Evolutionary conservation across 2,888 invertebrate genomes (phyloP).

Genomic region (Dyspetes luteomarginatus): DNA sequence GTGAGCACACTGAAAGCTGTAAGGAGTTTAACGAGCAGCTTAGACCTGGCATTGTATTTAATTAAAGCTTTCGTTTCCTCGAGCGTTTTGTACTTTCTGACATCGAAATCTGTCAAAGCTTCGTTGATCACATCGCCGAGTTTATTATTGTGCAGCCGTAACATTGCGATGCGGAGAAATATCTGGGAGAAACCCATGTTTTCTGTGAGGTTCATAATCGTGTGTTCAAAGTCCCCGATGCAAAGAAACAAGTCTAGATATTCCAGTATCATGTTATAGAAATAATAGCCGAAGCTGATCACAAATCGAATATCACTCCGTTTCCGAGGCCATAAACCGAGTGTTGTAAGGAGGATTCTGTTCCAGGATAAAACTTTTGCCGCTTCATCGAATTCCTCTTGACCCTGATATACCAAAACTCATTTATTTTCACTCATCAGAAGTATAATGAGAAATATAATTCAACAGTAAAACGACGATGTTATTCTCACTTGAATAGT

Average conservation of each 20-base stretch:
- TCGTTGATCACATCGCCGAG: slow-evolving; percentile 72
- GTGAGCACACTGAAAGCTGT: slow-evolving; percentile 72
- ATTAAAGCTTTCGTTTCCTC: slow-evolving; percentile 71
- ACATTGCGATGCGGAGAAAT: slow-evolving; percentile 73
- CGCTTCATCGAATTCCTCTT: slow-evolving; percentile 69
- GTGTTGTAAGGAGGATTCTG: slow-evolving; percentile 67
- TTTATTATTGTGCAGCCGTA: slow-evolving; percentile 71
- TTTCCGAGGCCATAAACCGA: slow-evolving; percentile 76
- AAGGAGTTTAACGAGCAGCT: slow-evolving; percentile 72
- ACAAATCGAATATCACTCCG: slow-evolving; percentile 69
- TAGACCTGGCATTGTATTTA: slow-evolving; percentile 72
- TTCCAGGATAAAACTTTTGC: slow-evolving; percentile 72
- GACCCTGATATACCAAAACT: slow-evolving; percentile 54
- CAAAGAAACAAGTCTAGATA: slow-evolving; percentile 74
- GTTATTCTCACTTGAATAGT: background rate
- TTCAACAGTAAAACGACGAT: background rate
- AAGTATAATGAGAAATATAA: background rate
- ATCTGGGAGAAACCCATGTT: slow-evolving; percentile 76
- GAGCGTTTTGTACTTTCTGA: slow-evolving; percentile 64
- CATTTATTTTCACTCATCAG: background rate
- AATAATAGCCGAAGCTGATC: slow-evolving; percentile 72
- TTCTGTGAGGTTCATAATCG: slow-evolving; percentile 75
- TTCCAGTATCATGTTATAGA: slow-evolving; percentile 74
- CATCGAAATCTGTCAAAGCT: slow-evolving; percentile 71
- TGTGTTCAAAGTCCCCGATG: slow-evolving; percentile 73